phyloP scores from a whole-genome alignment of 2,797 vertebrate genomes.

The Delichon dasypus region DNA sequence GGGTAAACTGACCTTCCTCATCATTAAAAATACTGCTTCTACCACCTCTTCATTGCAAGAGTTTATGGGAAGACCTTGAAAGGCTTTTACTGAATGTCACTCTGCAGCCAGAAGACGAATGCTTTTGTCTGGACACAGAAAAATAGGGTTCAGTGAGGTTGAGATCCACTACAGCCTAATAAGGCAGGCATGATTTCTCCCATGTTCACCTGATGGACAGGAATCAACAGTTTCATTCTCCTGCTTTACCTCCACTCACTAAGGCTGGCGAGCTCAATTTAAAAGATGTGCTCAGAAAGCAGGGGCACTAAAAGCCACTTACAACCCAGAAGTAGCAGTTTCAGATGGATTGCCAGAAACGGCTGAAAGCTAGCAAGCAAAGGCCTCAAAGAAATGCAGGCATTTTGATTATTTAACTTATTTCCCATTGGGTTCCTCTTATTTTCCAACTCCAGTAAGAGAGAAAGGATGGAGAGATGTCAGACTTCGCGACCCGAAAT shows the following conservation, averaged over 20 bases:
- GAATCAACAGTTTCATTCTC: constrained; percentile 15
- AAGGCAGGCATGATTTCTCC: not conserved
- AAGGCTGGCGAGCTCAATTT: not conserved
- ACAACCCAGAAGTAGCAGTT: not conserved
- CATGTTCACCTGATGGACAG: constrained; percentile 1
- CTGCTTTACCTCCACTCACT: not conserved
- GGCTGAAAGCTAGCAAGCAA: constrained; percentile 2
- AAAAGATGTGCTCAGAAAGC: not conserved
- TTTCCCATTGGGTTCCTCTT: not conserved
- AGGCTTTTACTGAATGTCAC: constrained; percentile 30
- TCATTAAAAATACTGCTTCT: not conserved
- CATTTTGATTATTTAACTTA: not conserved
- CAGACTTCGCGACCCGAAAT: not conserved
- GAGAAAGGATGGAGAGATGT: not conserved
- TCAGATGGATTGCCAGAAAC: not conserved
- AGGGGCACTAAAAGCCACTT: constrained; percentile 31
- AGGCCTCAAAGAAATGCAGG: not conserved
- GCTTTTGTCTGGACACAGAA: constrained; percentile 15
- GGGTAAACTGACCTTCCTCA: not conserved
- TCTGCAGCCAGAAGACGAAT: constrained; percentile 16
- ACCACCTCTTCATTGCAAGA: not conserved
- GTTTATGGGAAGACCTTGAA: constrained; percentile 47
- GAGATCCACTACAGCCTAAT: not conserved
- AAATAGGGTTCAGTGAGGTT: constrained; percentile 34
- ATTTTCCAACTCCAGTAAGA: not conserved